Percentiles rank a stretch among this genome's conserved stretches.
Conservation (phyloP, 2,797 vertebrate species). For the Neosalanx taihuensis region DNA sequence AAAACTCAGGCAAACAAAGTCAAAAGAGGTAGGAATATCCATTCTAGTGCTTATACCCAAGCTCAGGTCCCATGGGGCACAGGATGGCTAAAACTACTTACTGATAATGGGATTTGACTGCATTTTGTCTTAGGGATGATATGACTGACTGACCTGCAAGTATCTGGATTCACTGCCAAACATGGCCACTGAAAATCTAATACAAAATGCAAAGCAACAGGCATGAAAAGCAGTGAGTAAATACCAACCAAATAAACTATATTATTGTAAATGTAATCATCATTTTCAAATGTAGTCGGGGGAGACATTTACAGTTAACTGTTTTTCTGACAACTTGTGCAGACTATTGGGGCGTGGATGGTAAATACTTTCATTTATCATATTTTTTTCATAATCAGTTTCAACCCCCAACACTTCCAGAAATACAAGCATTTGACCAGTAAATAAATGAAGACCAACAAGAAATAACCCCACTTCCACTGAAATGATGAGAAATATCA, state of each 20-base stretch:
- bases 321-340: background rate
- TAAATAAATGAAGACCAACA: constrained; percentile 5
- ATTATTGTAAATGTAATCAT: background rate
- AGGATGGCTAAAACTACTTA: background rate
- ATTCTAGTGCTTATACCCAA: constrained; percentile 21
- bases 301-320: background rate
- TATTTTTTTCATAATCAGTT: background rate
- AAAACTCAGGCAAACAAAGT: too few species aligned
- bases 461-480: background rate
- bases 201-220: background rate
- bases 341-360: background rate
- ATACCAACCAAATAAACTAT: background rate
- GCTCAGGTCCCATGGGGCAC: background rate
- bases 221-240: background rate
- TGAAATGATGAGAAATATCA: background rate
- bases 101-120: background rate
- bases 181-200: background rate
- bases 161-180: too few species aligned
- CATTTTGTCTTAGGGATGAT: background rate
- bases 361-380: constrained; percentile 2
- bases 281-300: background rate
- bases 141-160: background rate
- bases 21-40: background rate
- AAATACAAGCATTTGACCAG: background rate
- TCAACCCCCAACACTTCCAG: background rate